Evolutionary conservation across 1,140 invertebrate species (phyloP).

Genomic region (Drosophila nasuta): DNA sequence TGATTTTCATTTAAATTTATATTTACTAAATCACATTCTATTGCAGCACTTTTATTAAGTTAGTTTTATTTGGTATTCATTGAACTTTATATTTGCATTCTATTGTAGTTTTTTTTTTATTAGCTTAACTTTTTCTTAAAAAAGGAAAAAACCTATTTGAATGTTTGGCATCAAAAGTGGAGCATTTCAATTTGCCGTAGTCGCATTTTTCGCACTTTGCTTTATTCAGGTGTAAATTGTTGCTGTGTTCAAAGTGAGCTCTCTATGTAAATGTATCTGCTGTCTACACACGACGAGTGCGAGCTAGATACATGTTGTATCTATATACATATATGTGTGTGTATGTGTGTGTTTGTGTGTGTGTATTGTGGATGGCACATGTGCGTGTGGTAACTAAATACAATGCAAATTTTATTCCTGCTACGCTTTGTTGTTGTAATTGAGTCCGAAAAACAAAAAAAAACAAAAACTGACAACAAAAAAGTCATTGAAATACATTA

Average conservation of each 20-base stretch:
- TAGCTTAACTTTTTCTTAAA: too few species aligned
- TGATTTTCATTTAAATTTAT: too few species aligned
- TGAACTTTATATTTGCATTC: too few species aligned
- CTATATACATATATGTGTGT: slow-evolving; percentile 11
- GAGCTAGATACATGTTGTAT: not conserved
- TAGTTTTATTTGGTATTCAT: too few species aligned
- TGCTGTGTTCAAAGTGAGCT: slow-evolving; percentile 8
- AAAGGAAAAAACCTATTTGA: too few species aligned
- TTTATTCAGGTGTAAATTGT: slow-evolving; percentile 28
- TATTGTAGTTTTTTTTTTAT: too few species aligned
- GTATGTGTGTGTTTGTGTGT: slow-evolving; percentile 6
- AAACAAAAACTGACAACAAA: slow-evolving; percentile 34
- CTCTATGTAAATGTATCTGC: slow-evolving; percentile 13
- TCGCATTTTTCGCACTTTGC: not conserved
- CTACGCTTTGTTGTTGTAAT: slow-evolving; percentile 25
- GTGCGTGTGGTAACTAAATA: slow-evolving; percentile 81
- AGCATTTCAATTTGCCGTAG: not conserved
- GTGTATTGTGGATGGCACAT: slow-evolving; percentile 24
- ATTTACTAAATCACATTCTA: too few species aligned
- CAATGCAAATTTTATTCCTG: slow-evolving; percentile 74
- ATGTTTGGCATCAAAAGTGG: not conserved
- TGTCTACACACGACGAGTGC: not conserved
- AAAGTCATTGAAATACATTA: slow-evolving; percentile 62
- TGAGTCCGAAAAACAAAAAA: slow-evolving; percentile 59
- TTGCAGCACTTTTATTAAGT: too few species aligned